A percentile compares a stretch with the other conserved stretches of the same genome.
Conservation (phyloP, 2,113 vertebrate genomes). For the Pleuronectes platessa region DNA sequence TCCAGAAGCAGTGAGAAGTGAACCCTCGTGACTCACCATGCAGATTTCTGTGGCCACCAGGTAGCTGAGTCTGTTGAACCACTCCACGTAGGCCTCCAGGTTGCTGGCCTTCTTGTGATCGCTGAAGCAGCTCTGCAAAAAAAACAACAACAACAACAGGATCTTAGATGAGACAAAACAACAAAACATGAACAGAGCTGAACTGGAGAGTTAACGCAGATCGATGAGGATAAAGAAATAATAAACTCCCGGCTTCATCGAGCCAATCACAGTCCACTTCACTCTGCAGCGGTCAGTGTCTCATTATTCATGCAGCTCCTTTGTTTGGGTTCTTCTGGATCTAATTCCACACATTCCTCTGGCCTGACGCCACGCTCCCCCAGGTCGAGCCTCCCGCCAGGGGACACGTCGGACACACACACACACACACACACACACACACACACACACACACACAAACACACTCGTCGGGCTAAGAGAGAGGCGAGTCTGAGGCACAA, state of each 20-base stretch:
- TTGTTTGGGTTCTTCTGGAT: slow-evolving; percentile 60
- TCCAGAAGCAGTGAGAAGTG: too few relatives aligned
- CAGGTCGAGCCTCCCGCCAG: slow-evolving; percentile 6
- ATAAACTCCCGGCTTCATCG: neutral
- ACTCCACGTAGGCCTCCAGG: slow-evolving; percentile 93
- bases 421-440: neutral
- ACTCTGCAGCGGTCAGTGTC: slow-evolving; percentile 15
- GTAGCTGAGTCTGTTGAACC: slow-evolving; percentile 98
- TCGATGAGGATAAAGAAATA: neutral
- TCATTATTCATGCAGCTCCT: slow-evolving; percentile 43
- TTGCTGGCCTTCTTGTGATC: slow-evolving; percentile 90
- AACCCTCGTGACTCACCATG: slow-evolving; percentile 83
- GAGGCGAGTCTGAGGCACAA: slow-evolving; percentile 54
- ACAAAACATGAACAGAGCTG: neutral
- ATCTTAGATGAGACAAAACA: neutral
- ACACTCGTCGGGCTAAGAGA: slow-evolving; percentile 40
- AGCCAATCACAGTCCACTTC: slow-evolving; percentile 2
- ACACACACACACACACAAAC: slow-evolving; percentile 11
- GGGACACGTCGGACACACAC: slow-evolving; percentile 2
- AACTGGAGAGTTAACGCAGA: neutral
- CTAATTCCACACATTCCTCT: slow-evolving; percentile 76
- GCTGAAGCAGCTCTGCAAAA: slow-evolving; percentile 84
- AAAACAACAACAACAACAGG: slow-evolving; percentile 22
- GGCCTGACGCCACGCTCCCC: slow-evolving; percentile 45
- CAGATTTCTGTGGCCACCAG: slow-evolving; percentile 97